phyloP scores from a whole-genome alignment of 2,797 vertebrate species.

The Labeo calbasu region DNA sequence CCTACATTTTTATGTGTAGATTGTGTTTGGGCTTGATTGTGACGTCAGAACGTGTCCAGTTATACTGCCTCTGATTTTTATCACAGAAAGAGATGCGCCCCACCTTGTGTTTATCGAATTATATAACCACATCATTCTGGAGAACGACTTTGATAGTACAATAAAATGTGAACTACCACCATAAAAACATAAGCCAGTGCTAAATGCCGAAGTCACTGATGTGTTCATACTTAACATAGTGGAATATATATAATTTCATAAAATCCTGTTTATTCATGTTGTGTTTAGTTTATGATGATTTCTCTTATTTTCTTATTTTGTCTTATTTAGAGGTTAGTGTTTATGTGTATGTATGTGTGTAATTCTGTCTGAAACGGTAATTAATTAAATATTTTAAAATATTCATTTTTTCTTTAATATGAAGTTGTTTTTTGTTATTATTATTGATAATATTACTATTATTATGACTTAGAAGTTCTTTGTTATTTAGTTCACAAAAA shows the following conservation, averaged over 20 bases:
- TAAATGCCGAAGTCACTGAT: neutral
- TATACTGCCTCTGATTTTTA: neutral
- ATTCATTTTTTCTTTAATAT: no score
- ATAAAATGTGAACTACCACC: neutral
- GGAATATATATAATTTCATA: no score
- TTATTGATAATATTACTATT: no score
- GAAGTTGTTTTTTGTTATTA: no score
- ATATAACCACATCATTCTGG: neutral
- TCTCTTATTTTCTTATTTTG: no score
- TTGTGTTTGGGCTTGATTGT: neutral
- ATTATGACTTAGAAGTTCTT: no score
- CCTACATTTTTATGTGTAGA: neutral
- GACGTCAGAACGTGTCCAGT: neutral
- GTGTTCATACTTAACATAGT: neutral
- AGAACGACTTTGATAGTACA: neutral
- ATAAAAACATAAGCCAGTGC: neutral
- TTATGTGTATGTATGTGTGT: no score
- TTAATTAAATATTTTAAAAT: no score
- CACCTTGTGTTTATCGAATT: neutral
- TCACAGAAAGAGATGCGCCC: neutral
- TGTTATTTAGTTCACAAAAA: no score
- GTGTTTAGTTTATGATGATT: neutral
- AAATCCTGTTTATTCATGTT: neutral
- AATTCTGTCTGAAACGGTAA: no score
- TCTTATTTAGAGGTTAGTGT: no score